Base-by-base conservation (phyloP, 2,888 invertebrate species). In the Campopleginae sp. region DNA sequence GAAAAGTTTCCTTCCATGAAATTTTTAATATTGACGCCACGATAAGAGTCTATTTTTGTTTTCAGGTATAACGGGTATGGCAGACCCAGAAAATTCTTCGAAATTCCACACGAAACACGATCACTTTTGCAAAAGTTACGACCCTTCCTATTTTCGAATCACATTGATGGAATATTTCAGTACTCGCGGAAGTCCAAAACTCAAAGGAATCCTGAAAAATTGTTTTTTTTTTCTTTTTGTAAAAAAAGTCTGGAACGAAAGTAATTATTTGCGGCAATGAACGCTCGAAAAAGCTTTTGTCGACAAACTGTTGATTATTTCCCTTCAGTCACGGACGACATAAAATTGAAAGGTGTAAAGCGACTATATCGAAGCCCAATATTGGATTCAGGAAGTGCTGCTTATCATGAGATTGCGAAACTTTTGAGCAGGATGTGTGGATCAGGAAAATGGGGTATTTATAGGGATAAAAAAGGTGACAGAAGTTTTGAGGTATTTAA, bases 401-500 rank as follows among this genome's bases (percentile, higher is more conserved):
- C 85, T 82, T 80, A 88, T 74, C 84, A 84, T 87, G 87, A 86
- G 89, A 89, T 86, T 88, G 88, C 86, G 89, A 90, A 90, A 88
- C 89, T 89, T 88, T 82, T 81, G 71, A 79, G 82, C 71, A 42
- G 46, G 46, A 76, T 76, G 77, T 80, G 77, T 66, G 66, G 54
- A 75, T 78, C 54, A 79, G 83, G 81, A 1, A 12, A 23, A 54
- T 27, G 23, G 12, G 27, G 12, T 12, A 14, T 27, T 1, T 27
- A 27, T 23, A 27, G 14, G 27, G 58, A n/a, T 19, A n/a, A 19
- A n/a, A 51, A 19, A n/a, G n/a, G n/a, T 6, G 58, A 27, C 27
- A 12, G 14, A 58, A 23, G 27, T 27, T 58, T 58, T 81, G 82
- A 88, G 87, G 89, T 90, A 91, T 92, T 92, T 92, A 92, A 93